Evolutionary conservation across 1,140 invertebrate species (phyloP).

Genomic region (Antheraea pernyi): DNA sequence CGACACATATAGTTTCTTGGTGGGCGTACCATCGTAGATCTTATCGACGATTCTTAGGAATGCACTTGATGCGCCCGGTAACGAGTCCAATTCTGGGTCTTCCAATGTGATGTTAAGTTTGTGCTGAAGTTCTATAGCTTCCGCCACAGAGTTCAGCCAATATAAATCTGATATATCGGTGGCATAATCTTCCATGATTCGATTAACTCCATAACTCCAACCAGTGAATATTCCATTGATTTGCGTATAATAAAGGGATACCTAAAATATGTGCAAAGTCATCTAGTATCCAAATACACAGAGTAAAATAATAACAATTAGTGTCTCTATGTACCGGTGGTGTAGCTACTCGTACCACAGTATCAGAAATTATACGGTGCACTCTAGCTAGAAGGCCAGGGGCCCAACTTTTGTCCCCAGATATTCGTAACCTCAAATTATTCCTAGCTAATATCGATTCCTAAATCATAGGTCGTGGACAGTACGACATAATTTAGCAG

Average conservation of each 20-base stretch:
- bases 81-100: constrained; percentile 39
- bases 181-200: constrained; percentile 81
- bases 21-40: constrained; percentile 49
- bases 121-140: constrained; percentile 84
- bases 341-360: no score
- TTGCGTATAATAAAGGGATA: constrained; percentile 85
- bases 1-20: constrained; percentile 67
- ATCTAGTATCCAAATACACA: no score
- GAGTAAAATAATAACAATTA: no score
- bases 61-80: constrained; percentile 66
- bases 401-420: no score
- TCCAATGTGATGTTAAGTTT: constrained; percentile 65
- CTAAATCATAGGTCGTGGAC: no score
- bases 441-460: no score
- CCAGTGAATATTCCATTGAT: constrained; percentile 84
- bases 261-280: no score
- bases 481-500: no score
- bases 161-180: constrained; percentile 84
- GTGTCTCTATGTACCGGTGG: no score
- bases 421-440: no score
- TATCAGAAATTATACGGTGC: no score
- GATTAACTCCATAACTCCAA: constrained; percentile 83
- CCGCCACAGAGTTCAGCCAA: constrained; percentile 87
- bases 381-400: no score
- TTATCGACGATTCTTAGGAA: constrained; percentile 62